Evolutionary conservation across 2,888 invertebrate genomes (phyloP).

Genomic region (Clitarchus hookeri): DNA sequence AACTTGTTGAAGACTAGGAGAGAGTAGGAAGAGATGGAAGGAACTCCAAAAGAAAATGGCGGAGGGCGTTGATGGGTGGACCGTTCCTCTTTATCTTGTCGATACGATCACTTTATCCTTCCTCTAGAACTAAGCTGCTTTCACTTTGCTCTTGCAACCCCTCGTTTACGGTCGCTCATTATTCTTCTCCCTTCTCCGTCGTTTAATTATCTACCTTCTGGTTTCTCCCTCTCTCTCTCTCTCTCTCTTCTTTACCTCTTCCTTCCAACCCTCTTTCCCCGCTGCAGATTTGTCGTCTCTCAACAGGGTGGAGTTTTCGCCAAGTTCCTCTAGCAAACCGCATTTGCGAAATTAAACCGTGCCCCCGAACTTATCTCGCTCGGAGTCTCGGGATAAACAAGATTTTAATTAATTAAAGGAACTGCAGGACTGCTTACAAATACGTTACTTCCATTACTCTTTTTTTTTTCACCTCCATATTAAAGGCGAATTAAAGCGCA

Average conservation of each 20-base stretch:
- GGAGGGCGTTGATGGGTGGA: no score
- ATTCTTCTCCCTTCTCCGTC: neutral
- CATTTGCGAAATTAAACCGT: neutral
- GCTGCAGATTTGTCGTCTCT: conserved; percentile 7
- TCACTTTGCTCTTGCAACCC: neutral
- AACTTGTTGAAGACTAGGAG: no score
- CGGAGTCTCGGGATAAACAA: neutral
- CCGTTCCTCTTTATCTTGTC: neutral
- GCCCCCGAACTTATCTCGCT: neutral
- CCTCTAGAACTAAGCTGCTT: neutral
- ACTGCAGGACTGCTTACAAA: neutral
- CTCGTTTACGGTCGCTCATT: conserved; percentile 14
- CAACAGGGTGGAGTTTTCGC: neutral
- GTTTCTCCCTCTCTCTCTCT: no score
- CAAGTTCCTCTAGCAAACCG: neutral
- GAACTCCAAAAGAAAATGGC: no score
- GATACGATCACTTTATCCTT: conserved; percentile 3
- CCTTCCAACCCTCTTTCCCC: neutral
- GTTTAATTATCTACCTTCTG: neutral
- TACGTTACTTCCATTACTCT: neutral
- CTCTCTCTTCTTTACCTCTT: no score
- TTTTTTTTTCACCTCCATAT: no score
- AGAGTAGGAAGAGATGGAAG: no score
- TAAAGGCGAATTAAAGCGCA: neutral
- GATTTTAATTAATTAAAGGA: neutral